A percentile compares a stretch with the other conserved stretches of the same genome.
Conservation (phyloP, 2,113 vertebrate species). For the Hyla sarda region DNA sequence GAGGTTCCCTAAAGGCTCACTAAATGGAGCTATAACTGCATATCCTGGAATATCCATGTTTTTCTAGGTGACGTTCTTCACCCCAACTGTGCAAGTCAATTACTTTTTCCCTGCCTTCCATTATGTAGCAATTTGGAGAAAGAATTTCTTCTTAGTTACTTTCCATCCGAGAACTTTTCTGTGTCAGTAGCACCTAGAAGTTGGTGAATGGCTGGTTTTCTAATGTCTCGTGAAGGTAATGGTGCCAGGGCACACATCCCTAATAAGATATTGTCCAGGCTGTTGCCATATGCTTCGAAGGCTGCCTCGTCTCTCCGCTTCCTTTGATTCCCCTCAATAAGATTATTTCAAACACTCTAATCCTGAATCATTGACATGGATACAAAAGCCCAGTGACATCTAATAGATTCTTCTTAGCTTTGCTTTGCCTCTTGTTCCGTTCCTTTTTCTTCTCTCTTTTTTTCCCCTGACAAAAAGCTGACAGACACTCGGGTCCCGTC, state of each 20-base stretch:
- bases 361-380: conserved; percentile 88
- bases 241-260: conserved; percentile 80
- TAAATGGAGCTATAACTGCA: conserved; percentile 1
- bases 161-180: conserved; percentile 15
- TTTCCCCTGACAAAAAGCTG: conserved; percentile 85
- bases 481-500: conserved; percentile 81
- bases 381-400: conserved; percentile 88
- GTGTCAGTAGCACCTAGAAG: conserved; percentile 67
- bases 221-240: conserved; percentile 78
- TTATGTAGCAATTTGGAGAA: conserved; percentile 1
- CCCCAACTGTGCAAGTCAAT: conserved; percentile 18
- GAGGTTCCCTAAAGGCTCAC: not conserved
- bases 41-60: not conserved
- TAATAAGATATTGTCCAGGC: conserved; percentile 83
- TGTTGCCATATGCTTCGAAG: conserved; percentile 78
- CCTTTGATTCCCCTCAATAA: conserved; percentile 85
- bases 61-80: not conserved
- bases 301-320: conserved; percentile 75
- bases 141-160: conserved; percentile 18
- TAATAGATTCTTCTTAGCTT: conserved; percentile 89
- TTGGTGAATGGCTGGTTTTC: conserved; percentile 74
- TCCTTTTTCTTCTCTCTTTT: conserved; percentile 78
- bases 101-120: not conserved
- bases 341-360: conserved; percentile 91
- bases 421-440: conserved; percentile 81